A percentile compares a stretch with the other conserved stretches of the same genome.
These are phyloP conservation scores for Conchocele bisecta DNA, from an alignment of 2,888 invertebrate species.

Conservation along the genomic window DNA sequence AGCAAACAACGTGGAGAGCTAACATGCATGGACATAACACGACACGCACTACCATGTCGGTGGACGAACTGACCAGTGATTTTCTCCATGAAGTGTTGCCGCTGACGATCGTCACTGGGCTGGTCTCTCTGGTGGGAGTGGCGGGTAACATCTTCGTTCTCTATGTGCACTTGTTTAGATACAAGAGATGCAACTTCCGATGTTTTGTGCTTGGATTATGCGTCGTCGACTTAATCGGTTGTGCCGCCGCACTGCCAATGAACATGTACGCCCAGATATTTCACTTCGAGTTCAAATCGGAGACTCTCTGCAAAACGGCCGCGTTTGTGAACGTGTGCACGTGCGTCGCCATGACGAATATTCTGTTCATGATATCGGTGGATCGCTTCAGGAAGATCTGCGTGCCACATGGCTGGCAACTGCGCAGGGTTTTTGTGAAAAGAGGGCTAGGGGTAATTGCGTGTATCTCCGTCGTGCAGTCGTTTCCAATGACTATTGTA, in stretches of 20 bases:
- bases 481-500: neutral
- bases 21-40: too few relatives aligned
- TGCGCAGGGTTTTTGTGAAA: neutral
- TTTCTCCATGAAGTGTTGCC: neutral
- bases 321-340: neutral
- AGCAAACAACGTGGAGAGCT: too few relatives aligned
- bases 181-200: constrained; percentile 8
- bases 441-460: neutral
- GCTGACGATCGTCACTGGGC: neutral
- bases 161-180: constrained; percentile 9
- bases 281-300: neutral
- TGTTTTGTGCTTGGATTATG: neutral
- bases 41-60: neutral
- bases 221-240: neutral
- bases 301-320: neutral
- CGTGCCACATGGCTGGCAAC: neutral
- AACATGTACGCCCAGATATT: neutral
- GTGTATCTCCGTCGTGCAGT: neutral
- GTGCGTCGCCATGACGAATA: constrained; percentile 1
- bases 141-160: neutral
- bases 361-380: neutral
- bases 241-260: constrained; percentile 3
- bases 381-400: constrained; percentile 5
- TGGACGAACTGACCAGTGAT: neutral
- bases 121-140: neutral